Evolutionary conservation across 2,113 vertebrate genomes (phyloP).

Genomic region (Fulmarus glacialis): DNA sequence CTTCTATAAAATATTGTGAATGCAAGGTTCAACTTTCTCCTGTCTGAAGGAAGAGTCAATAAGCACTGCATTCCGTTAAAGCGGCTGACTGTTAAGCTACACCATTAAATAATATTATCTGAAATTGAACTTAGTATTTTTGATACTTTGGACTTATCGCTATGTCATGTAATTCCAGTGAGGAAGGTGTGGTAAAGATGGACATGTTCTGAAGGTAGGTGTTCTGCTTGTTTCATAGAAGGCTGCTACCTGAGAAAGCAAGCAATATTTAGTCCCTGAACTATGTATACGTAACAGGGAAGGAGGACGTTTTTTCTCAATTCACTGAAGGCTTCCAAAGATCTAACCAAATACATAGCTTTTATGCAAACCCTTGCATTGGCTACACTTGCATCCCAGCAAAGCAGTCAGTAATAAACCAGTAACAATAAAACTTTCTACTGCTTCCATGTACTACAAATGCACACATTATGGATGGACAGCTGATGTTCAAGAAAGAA

Average conservation of each 20-base stretch:
- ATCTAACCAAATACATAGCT: not conserved
- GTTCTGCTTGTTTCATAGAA: not conserved
- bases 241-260: not conserved
- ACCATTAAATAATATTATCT: not conserved
- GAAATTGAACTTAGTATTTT: not conserved
- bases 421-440: not conserved
- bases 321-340: not conserved
- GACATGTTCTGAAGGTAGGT: not conserved
- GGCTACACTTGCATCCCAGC: not conserved
- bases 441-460: not conserved
- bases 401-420: not conserved
- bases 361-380: not conserved
- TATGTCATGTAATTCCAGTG: not conserved
- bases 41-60: not conserved
- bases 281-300: not conserved
- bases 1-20: not conserved
- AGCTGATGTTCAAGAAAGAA: not conserved
- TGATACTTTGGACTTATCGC: not conserved
- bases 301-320: not conserved
- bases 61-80: not conserved
- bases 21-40: not conserved
- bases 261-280: not conserved
- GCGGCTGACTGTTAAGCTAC: not conserved
- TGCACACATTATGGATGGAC: not conserved
- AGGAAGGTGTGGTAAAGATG: not conserved